Percentiles rank a stretch among this genome's conserved stretches.
These are phyloP conservation scores for Chelonus formosanus DNA, from an alignment of 2,888 invertebrate species.

Conservation along the genomic window DNA sequence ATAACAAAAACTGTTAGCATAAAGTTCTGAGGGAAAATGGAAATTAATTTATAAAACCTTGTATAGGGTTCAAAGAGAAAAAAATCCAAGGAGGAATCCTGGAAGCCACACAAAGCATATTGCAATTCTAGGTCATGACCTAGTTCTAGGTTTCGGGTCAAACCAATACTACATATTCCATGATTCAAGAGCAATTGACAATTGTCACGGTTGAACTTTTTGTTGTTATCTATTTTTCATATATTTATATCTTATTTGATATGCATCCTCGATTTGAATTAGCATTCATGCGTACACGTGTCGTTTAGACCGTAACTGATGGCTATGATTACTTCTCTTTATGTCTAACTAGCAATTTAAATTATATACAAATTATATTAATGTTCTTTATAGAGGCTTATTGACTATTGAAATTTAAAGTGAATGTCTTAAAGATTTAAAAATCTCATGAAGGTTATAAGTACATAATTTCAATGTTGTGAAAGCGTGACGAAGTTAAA, in stretches of 20 bases:
- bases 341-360: not conserved
- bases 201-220: not conserved
- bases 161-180: slow-evolving; percentile 41
- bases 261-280: not conserved
- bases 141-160: slow-evolving; percentile 41
- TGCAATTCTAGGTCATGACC: slow-evolving; percentile 33
- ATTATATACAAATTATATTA: too few relatives aligned
- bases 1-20: too few relatives aligned
- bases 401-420: not conserved
- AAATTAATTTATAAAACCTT: not conserved
- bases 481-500: slow-evolving; percentile 35
- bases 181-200: slow-evolving; percentile 40
- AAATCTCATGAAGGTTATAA: slow-evolving; percentile 4
- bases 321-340: not conserved
- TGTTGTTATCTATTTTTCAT: not conserved
- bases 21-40: too few relatives aligned
- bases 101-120: not conserved
- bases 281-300: slow-evolving; percentile 1
- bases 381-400: too few relatives aligned
- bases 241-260: slow-evolving; percentile 10
- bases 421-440: slow-evolving; percentile 7
- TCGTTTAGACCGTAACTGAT: not conserved
- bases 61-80: not conserved
- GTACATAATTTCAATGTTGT: slow-evolving; percentile 14
- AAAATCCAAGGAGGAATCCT: slow-evolving; percentile 8